Evolutionary conservation across 1,140 invertebrate genomes (phyloP).

Genomic region (Mactra quadrangularis): DNA sequence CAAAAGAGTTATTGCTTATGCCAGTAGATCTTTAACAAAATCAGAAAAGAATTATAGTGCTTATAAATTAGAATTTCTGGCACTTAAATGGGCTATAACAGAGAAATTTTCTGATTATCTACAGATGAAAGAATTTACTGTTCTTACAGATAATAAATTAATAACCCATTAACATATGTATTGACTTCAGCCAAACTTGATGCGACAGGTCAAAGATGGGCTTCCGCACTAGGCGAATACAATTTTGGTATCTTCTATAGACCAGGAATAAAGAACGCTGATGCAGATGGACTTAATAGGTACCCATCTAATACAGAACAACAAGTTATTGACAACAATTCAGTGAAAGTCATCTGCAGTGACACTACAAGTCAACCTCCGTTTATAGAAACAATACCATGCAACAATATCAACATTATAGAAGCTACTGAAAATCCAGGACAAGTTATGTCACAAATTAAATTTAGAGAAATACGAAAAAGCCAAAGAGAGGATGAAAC

Average conservation of each 20-base stretch:
- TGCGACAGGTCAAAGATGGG: constrained; percentile 56
- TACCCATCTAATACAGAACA: background rate
- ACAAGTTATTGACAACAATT: background rate
- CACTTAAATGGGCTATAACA: constrained; percentile 63
- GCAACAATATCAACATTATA: background rate
- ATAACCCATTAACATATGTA: constrained; percentile 64
- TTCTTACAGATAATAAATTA: constrained; percentile 64
- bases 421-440: background rate
- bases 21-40: constrained; percentile 31
- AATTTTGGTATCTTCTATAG: constrained; percentile 20
- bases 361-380: too few species aligned
- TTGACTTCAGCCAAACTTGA: constrained; percentile 59
- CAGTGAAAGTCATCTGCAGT: constrained; percentile 1
- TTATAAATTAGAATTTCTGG: constrained; percentile 62
- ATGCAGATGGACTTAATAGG: constrained; percentile 47
- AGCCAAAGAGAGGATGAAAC: background rate
- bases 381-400: background rate
- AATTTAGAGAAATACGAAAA: background rate
- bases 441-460: background rate
- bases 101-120: constrained; percentile 61
- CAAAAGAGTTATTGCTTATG: constrained; percentile 61
- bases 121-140: constrained; percentile 9
- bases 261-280: constrained; percentile 19
- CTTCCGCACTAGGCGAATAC: constrained; percentile 3
- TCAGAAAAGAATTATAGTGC: constrained; percentile 57